Evolutionary conservation across 2,113 vertebrate species (phyloP).

Genomic region (Myocastor coypus): DNA sequence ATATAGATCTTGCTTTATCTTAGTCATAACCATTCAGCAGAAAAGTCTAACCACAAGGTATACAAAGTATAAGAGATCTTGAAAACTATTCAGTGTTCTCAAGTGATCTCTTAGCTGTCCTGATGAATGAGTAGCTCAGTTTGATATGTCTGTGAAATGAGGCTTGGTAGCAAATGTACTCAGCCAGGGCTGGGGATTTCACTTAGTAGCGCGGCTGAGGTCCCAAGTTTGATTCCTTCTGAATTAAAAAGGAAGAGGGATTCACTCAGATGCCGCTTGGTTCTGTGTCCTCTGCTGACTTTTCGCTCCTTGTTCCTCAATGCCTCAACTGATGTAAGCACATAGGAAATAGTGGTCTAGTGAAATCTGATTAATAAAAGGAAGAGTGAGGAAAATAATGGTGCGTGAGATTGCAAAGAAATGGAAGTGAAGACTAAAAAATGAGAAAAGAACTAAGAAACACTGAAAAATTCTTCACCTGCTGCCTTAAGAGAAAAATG

Average conservation of each 20-base stretch:
- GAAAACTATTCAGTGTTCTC: too few relatives aligned
- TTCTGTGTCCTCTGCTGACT: neutral
- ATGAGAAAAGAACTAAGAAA: neutral
- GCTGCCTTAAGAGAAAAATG: accelerated
- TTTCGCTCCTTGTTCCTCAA: neutral
- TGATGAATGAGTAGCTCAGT: neutral
- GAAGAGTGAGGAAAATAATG: neutral
- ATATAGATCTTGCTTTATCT: too few relatives aligned
- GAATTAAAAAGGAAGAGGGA: too few relatives aligned
- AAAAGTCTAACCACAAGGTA: too few relatives aligned
- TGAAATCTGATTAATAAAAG: neutral
- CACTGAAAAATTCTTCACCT: neutral
- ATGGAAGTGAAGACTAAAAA: neutral
- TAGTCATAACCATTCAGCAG: too few relatives aligned
- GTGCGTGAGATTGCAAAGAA: neutral
- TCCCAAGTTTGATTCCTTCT: too few relatives aligned
- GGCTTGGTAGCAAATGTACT: too few relatives aligned
- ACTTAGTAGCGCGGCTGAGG: too few relatives aligned
- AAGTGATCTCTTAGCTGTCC: neutral
- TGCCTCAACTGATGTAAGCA: neutral
- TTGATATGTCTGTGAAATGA: neutral
- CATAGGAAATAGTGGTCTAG: neutral
- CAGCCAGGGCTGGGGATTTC: too few relatives aligned
- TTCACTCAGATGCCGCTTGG: neutral
- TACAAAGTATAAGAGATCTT: too few relatives aligned